Conservation (phyloP, 1,140 invertebrate genomes). For the Papilio polytes region DNA sequence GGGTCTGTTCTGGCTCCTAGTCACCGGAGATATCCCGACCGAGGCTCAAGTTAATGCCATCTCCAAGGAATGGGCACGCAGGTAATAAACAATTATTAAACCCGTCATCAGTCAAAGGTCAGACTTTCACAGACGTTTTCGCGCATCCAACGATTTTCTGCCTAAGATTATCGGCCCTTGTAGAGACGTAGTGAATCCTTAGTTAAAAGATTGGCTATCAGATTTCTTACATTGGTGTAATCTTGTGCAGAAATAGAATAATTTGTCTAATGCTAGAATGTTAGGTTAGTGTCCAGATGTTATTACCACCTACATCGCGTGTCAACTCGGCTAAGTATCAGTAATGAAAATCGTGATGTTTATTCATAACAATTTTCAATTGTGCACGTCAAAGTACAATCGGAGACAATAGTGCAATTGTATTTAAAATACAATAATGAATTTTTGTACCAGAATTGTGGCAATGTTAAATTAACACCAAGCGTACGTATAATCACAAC, state of each 20-base stretch:
- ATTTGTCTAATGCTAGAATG: not conserved
- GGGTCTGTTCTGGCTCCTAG: constrained; percentile 97
- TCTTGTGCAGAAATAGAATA: not conserved
- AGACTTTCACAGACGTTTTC: no score
- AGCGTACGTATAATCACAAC: no score
- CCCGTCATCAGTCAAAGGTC: no score
- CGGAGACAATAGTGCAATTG: not conserved
- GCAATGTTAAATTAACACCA: no score
- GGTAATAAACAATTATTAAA: constrained; percentile 75
- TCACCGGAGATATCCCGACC: constrained; percentile 96
- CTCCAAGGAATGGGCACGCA: constrained; percentile 95
- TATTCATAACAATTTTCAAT: constrained; percentile 7
- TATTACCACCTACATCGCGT: not conserved
- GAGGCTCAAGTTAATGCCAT: constrained; percentile 92
- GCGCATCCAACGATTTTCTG: no score
- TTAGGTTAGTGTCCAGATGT: not conserved
- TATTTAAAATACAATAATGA: no score
- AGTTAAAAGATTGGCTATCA: not conserved
- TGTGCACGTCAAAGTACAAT: not conserved
- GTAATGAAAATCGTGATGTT: not conserved
- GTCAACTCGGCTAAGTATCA: not conserved
- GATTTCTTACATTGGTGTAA: not conserved
- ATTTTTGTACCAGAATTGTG: no score
- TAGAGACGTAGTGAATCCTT: no score
- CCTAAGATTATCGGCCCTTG: no score